Percentiles rank a stretch among this genome's conserved stretches.
Conservation (phyloP, 2,797 vertebrate species). For the Notoglanidium macrostoma region DNA sequence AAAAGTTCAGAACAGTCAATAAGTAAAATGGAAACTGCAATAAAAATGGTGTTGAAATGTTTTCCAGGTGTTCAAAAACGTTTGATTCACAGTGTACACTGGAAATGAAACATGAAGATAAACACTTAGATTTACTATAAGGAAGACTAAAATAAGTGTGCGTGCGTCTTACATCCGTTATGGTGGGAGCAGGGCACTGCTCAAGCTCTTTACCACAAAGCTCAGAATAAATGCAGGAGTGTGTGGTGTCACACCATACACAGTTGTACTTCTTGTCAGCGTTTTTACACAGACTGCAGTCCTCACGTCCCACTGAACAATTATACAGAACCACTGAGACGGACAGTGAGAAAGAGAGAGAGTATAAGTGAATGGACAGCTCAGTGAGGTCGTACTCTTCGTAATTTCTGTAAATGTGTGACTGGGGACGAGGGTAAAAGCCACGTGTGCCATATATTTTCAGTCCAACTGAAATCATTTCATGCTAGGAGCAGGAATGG, state of each 20-base stretch:
- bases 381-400: neutral
- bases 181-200: slow-evolving; percentile 81
- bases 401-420: neutral
- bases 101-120: neutral
- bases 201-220: slow-evolving; percentile 69
- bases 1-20: neutral
- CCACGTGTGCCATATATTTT: neutral
- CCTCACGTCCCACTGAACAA: slow-evolving; percentile 87
- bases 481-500: neutral
- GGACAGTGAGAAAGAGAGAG: neutral
- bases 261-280: slow-evolving; percentile 78
- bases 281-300: slow-evolving; percentile 92
- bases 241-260: slow-evolving; percentile 82
- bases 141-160: neutral
- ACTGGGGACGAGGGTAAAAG: neutral
- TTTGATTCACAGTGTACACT: neutral
- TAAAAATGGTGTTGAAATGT: neutral
- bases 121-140: neutral
- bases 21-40: neutral
- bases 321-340: slow-evolving; percentile 88
- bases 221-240: slow-evolving; percentile 78
- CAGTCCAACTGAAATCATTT: neutral
- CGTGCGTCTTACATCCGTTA: slow-evolving; percentile 78
- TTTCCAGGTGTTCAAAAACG: neutral
- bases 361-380: neutral